Percentiles rank a stretch among this genome's conserved stretches.
phyloP scores from a whole-genome alignment of 53 echinoderm and acorn worm species.

The Echinometra lucunter region DNA sequence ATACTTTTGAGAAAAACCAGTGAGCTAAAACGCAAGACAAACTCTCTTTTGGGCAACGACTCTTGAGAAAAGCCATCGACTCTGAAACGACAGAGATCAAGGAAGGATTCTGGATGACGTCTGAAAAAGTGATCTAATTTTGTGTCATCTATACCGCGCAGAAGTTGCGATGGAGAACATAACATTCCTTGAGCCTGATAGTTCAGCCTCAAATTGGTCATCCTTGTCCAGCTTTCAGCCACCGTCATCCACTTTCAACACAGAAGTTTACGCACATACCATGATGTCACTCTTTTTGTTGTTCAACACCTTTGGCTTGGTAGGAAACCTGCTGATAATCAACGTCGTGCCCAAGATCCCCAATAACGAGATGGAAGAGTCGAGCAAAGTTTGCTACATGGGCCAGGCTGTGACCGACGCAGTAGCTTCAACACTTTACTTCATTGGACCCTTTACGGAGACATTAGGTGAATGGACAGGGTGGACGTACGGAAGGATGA shows the following conservation, averaged over 20 bases:
- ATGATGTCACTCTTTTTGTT: not conserved
- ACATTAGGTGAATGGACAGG: not conserved
- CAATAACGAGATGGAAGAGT: not conserved
- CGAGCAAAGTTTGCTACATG: constrained; percentile 53
- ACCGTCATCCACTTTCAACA: not conserved
- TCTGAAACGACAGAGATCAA: too few species aligned
- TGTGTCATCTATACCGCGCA: too few species aligned
- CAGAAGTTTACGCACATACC: not conserved
- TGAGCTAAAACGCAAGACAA: too few species aligned
- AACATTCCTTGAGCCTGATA: not conserved
- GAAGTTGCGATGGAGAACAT: not conserved
- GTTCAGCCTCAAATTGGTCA: not conserved
- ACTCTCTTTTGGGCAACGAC: too few species aligned
- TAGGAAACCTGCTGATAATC: constrained; percentile 6
- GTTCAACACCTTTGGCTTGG: not conserved
- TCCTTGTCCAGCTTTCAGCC: not conserved
- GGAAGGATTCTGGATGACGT: too few species aligned
- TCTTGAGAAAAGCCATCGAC: too few species aligned
- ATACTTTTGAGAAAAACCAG: too few species aligned
- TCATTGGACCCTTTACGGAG: not conserved
- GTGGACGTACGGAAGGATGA: not conserved
- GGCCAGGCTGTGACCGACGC: not conserved
- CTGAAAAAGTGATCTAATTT: too few species aligned
- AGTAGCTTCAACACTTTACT: not conserved
- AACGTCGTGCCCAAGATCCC: not conserved